Percentiles rank a stretch among this genome's conserved stretches.
phyloP scores from a whole-genome alignment of 2,797 vertebrate genomes.

The Clarias laeviceps region DNA sequence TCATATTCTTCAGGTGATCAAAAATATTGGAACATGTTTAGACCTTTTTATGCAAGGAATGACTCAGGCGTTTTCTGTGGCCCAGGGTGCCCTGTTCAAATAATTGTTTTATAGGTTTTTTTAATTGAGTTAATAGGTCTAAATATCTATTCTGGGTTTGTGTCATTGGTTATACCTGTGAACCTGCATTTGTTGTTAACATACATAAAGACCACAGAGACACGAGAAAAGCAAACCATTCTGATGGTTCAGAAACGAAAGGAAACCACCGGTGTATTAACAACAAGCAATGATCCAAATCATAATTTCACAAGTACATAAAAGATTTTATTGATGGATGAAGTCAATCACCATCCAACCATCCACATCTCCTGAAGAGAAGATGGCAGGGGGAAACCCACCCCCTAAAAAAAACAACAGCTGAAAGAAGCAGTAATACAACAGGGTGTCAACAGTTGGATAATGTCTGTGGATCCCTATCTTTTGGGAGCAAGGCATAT shows the following conservation, averaged over 20 bases:
- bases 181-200: neutral
- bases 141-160: neutral
- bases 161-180: neutral
- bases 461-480: neutral
- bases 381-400: neutral
- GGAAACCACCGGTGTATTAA: neutral
- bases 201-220: neutral
- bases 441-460: neutral
- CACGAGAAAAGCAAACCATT: neutral
- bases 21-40: neutral
- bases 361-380: neutral
- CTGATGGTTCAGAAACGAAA: neutral
- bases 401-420: neutral
- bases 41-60: too few species aligned
- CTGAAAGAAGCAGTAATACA: neutral
- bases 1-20: neutral
- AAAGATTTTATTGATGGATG: neutral
- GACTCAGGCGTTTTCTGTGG: neutral
- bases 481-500: neutral
- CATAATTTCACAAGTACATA: neutral
- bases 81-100: neutral
- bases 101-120: too few species aligned
- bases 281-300: neutral
- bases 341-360: neutral
- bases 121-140: neutral